These are phyloP conservation scores for Ladona fulva DNA, from an alignment of 1,140 invertebrate genomes.

Conservation along the genomic window DNA sequence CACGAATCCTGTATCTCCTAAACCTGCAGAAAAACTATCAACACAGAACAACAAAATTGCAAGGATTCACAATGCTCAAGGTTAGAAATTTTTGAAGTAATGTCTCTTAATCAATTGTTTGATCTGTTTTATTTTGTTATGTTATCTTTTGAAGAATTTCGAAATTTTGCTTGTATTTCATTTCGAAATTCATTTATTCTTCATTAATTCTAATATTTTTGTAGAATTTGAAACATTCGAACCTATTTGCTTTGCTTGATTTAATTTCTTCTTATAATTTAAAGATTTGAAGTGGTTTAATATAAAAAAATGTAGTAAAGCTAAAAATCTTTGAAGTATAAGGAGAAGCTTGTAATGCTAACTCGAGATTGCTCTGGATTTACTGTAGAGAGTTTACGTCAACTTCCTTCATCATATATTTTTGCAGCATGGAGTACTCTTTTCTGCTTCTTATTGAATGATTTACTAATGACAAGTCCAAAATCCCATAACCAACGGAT, in stretches of 20 bases:
- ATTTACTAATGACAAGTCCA: not conserved
- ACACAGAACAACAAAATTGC: not conserved
- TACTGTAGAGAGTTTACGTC: not conserved
- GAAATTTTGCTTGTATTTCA: no score
- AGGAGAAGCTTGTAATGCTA: not conserved
- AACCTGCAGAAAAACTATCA: not conserved
- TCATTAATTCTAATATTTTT: no score
- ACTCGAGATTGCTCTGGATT: not conserved
- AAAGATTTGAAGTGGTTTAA: not conserved
- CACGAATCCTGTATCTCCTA: not conserved
- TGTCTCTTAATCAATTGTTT: not conserved
- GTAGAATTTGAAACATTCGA: no score
- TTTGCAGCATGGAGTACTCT: not conserved
- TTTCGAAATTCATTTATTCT: no score
- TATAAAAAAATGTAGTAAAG: not conserved
- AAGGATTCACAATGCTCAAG: not conserved
- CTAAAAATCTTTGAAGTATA: conserved; percentile 1
- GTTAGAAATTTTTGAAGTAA: not conserved
- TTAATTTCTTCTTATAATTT: not conserved
- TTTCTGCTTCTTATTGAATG: not conserved
- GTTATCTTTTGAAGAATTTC: no score
- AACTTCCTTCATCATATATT: not conserved
- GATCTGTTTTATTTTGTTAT: not conserved
- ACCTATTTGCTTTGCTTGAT: not conserved
- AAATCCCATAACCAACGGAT: not conserved